These are phyloP conservation scores for Corapipo altera DNA, from an alignment of 2,113 vertebrate genomes.

Conservation along the genomic window DNA sequence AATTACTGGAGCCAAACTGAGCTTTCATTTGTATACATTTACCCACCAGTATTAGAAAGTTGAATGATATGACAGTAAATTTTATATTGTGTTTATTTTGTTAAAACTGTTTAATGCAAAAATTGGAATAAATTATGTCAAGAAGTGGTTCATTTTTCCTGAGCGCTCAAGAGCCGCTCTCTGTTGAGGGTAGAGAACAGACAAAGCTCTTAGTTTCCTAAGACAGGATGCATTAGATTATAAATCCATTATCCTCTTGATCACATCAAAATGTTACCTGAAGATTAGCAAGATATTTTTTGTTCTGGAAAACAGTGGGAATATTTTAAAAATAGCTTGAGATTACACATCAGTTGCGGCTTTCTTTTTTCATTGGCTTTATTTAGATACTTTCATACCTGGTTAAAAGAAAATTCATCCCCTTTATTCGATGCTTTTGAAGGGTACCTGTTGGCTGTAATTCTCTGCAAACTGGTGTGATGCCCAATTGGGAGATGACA, in stretches of 20 bases:
- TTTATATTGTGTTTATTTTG: background rate
- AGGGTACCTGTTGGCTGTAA: background rate
- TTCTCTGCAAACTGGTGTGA: background rate
- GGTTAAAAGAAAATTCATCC: background rate
- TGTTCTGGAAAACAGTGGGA: background rate
- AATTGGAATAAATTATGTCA: background rate
- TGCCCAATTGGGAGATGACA: background rate
- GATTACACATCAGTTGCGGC: background rate
- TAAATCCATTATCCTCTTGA: background rate
- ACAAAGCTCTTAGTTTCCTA: background rate
- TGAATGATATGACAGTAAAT: background rate
- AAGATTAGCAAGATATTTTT: background rate
- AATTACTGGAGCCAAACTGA: background rate
- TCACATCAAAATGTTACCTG: background rate
- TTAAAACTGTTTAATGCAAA: background rate
- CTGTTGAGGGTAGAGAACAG: background rate
- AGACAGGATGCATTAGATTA: background rate
- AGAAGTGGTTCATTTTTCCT: background rate
- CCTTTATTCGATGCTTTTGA: background rate
- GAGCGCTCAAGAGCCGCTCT: background rate
- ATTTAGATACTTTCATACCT: background rate
- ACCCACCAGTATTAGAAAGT: background rate
- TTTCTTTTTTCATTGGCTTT: background rate
- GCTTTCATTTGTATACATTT: background rate
- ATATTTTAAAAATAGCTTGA: background rate